Conservation (phyloP, 2,797 vertebrate species). For the Scolopax bukidnonensis region DNA sequence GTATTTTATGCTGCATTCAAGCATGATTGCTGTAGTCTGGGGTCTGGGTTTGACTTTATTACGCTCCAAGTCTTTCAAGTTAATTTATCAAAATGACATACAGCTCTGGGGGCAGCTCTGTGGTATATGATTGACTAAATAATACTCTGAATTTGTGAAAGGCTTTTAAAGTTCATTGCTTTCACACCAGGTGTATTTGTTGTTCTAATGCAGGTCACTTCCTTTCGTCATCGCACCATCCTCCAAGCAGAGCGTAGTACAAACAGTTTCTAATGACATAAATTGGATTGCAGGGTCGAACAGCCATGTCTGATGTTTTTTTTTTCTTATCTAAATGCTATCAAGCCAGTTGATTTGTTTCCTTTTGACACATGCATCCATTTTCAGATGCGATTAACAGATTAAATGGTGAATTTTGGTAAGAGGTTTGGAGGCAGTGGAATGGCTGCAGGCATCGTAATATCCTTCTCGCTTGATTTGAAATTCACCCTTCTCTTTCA, state of each 20-base stretch:
- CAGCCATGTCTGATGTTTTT: background rate
- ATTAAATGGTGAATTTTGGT: conserved; percentile 1
- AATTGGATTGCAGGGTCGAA: background rate
- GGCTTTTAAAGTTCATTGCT: conserved; percentile 58
- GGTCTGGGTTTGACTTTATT: conserved; percentile 57
- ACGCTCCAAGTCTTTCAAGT: conserved; percentile 62
- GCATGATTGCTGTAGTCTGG: conserved; percentile 35
- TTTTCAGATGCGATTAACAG: background rate
- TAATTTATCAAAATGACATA: conserved; percentile 76
- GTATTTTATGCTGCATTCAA: conserved; percentile 57
- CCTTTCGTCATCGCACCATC: background rate
- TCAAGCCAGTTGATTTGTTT: background rate
- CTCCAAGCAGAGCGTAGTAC: background rate
- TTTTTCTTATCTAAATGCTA: background rate
- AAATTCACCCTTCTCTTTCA: background rate
- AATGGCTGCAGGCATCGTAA: background rate
- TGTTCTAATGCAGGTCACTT: conserved; percentile 57
- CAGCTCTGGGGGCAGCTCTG: conserved; percentile 54
- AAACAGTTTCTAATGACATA: conserved; percentile 9
- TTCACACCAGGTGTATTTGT: conserved; percentile 56
- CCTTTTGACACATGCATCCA: background rate
- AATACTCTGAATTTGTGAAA: conserved; percentile 53
- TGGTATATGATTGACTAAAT: conserved; percentile 80
- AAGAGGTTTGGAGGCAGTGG: background rate
- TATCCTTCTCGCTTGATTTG: background rate